A percentile compares a stretch with the other conserved stretches of the same genome.
Conservation (phyloP, 2,797 vertebrate genomes). For the Otus scops region DNA sequence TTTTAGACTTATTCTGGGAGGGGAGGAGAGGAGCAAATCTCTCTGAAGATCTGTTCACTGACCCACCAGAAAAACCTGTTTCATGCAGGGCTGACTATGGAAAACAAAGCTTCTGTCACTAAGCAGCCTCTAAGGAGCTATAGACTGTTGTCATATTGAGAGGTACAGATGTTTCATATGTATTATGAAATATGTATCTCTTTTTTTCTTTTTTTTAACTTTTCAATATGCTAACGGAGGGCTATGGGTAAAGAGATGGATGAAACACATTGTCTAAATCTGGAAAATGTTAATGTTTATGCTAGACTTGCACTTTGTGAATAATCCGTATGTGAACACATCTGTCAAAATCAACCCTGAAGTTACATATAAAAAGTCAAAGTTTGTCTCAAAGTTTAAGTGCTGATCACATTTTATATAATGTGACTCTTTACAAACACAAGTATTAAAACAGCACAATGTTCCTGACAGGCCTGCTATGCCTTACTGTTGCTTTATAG, state of each 20-base stretch:
- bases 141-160: background rate
- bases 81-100: background rate
- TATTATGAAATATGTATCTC: background rate
- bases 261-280: background rate
- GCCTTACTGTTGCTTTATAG: background rate
- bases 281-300: background rate
- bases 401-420: background rate
- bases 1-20: background rate
- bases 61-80: background rate
- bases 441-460: background rate
- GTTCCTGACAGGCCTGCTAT: background rate
- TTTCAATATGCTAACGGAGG: background rate
- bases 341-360: background rate
- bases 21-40: background rate
- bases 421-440: background rate
- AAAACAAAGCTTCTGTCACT: background rate
- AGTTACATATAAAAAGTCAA: background rate
- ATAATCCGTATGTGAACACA: background rate
- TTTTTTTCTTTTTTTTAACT: background rate
- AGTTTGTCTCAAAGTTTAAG: background rate
- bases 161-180: background rate
- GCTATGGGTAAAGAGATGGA: background rate
- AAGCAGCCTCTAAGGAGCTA: background rate
- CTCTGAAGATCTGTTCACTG: background rate
- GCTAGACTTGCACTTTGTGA: background rate